Evolutionary conservation across 2,797 vertebrate species (phyloP).

Genomic region (Scyliorhinus canicula): DNA sequence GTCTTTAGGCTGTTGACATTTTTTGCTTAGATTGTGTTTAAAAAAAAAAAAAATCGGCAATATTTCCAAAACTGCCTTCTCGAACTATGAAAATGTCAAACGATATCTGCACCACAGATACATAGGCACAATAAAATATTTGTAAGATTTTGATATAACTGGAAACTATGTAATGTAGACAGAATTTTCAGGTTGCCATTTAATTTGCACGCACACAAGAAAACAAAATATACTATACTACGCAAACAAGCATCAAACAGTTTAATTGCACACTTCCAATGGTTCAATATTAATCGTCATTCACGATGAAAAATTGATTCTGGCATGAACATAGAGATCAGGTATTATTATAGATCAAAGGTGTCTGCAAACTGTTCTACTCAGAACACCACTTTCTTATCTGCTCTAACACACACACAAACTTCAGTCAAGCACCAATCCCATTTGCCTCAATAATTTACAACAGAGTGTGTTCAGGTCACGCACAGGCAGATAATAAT

Average conservation of each 20-base stretch:
- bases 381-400: not conserved
- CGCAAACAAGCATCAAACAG: slow-evolving; percentile 5
- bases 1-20: not conserved
- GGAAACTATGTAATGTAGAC: not conserved
- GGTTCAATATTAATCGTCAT: slow-evolving; percentile 2
- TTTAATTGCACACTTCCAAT: not conserved
- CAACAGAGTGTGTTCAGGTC: not conserved
- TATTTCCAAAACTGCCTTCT: not conserved
- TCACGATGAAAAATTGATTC: not conserved
- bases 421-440: not conserved
- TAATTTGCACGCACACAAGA: not conserved
- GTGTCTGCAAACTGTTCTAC: not conserved
- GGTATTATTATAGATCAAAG: not conserved
- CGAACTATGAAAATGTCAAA: not conserved
- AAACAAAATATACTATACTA: not conserved
- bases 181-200: not conserved
- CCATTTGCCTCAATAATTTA: not conserved
- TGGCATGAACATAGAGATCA: not conserved
- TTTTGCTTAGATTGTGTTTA: not conserved
- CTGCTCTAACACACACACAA: not conserved
- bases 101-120: not conserved
- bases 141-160: not conserved
- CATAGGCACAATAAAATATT: not conserved
- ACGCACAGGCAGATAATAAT: not conserved
- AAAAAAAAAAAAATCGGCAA: too few species aligned